Evolutionary conservation across 2,888 invertebrate species (phyloP), one percentile per base, ranked within the genome.

Genomic region (Eupithecia tripunctaria): DNA sequence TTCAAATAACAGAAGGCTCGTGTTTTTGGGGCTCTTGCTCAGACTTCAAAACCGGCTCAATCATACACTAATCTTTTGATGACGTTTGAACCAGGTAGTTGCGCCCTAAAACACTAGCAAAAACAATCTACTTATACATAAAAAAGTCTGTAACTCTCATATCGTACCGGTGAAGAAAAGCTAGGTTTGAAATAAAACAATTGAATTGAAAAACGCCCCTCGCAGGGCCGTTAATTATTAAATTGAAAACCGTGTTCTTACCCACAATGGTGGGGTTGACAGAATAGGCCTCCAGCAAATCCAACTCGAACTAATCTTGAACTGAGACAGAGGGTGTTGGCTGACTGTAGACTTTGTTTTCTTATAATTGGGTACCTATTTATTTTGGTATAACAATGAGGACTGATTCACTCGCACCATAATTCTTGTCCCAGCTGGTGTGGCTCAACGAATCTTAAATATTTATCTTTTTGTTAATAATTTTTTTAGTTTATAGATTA

Each of bases 171-270:
- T 82, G 79, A 78, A 79, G 75, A 68, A 86, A 85, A 86, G 56
- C 56, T 56, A 84, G 86, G 86, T 85, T 86, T 88, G 85, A 89
- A 83, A 91, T 92, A 91, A 93, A 93, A 93, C 93, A 93, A 93
- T 92, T 82, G 87, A 84, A 89, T 88, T 86, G 88, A 91, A 91
- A 93, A 93, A 91, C 89, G 86, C 89, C 91, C 87, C 81, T 86
- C 69, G 81, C 82, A 86, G 86, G 79, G 76, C 74, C 88, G 89
- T 93, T 56, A 91, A 93, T 93, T 91, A 92, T 93, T 90, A 93
- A 93, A 93, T 92, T 91, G 91, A 91, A 92, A 92, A 87, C 86
- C 88, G 85, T 91, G 92, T 92, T 90, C 84, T 86, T 78, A 76
- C 77, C 64, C 10, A 85, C 88, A 87, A 87, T 85, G 79, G 81